Evolutionary conservation across 92 coral and sea anemone genomes (phyloP).

Genomic region (Heteractis magnifica): DNA sequence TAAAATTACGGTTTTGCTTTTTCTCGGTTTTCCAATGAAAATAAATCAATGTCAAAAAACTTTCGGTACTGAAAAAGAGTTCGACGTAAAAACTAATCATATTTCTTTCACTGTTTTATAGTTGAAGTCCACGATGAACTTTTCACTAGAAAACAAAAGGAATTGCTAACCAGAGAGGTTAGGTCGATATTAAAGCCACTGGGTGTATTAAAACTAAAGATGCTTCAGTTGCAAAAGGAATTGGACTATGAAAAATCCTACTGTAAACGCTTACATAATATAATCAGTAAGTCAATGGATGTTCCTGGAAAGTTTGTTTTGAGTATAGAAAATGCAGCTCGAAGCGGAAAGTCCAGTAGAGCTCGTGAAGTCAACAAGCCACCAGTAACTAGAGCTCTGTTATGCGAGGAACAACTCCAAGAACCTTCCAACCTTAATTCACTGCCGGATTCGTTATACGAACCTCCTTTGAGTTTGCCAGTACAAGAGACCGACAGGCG

Average conservation of each 20-base stretch:
- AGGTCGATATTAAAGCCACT: not conserved
- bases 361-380: conserved; percentile 8
- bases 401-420: not conserved
- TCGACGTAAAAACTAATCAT: not conserved
- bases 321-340: not conserved
- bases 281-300: not conserved
- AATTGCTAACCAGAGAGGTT: not conserved
- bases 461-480: conserved; percentile 47
- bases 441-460: not conserved
- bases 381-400: not conserved
- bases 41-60: too few relatives aligned
- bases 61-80: too few relatives aligned
- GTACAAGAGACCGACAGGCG: conserved; percentile 55
- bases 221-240: not conserved
- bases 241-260: not conserved
- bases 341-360: not conserved
- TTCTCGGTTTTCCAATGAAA: too few relatives aligned
- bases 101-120: not conserved
- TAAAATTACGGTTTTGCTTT: too few relatives aligned
- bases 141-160: not conserved
- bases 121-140: not conserved
- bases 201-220: not conserved
- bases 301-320: not conserved
- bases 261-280: not conserved
- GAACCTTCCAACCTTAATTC: not conserved